Evolutionary conservation across 2,797 vertebrate species (phyloP).

Genomic region (Triplophysa yarkandensis): DNA sequence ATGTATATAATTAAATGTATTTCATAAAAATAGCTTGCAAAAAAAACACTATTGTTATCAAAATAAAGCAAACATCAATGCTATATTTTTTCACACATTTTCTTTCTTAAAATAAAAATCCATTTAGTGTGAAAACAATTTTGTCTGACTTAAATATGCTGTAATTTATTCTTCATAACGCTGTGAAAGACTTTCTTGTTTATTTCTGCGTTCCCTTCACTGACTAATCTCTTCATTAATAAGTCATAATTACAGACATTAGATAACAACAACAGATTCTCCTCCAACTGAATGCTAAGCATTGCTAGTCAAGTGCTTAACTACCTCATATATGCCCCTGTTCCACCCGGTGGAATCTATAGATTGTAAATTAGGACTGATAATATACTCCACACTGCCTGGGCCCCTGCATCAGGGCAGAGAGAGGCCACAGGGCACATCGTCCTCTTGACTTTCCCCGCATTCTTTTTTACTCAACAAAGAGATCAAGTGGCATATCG

Average conservation of each 20-base stretch:
- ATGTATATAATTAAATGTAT: background rate
- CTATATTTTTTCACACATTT: background rate
- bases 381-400: conserved; percentile 66
- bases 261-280: conserved; percentile 61
- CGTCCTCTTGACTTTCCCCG: conserved; percentile 31
- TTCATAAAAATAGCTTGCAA: background rate
- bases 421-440: conserved; percentile 17
- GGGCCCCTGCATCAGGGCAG: conserved; percentile 33
- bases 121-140: background rate
- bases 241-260: conserved; percentile 61
- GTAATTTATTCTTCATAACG: conserved; percentile 37
- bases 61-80: background rate
- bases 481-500: conserved; percentile 77
- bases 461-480: conserved; percentile 68
- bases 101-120: background rate
- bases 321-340: conserved; percentile 69
- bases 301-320: conserved; percentile 76
- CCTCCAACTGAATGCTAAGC: conserved; percentile 61
- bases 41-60: background rate
- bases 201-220: conserved; percentile 55
- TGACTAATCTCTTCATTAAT: conserved; percentile 60
- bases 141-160: conserved; percentile 9
- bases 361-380: conserved; percentile 76
- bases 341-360: conserved; percentile 72
- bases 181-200: conserved; percentile 53